phyloP scores from a whole-genome alignment of 2,797 vertebrate species.

The Meda fulgida region DNA sequence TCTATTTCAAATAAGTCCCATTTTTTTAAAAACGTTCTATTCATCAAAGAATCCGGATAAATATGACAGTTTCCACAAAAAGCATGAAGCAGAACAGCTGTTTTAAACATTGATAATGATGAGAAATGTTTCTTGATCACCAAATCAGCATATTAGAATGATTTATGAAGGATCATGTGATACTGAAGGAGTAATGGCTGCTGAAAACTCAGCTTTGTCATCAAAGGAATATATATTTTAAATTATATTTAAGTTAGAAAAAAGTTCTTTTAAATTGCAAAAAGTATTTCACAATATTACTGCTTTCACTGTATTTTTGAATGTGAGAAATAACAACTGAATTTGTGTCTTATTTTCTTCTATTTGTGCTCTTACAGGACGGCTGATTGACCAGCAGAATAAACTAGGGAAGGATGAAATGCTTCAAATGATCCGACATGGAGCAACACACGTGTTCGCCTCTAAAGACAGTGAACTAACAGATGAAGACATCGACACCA shows the following conservation, averaged over 20 bases:
- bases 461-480: constrained; percentile 88
- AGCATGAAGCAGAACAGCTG: background rate
- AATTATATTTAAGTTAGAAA: background rate
- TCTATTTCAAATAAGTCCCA: background rate
- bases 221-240: background rate
- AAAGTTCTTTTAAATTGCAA: background rate
- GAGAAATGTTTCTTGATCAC: background rate
- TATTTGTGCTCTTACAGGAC: constrained; percentile 71
- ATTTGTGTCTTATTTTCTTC: background rate
- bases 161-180: background rate
- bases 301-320: background rate
- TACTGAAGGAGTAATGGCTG: background rate
- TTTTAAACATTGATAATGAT: background rate
- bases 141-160: background rate
- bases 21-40: background rate
- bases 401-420: constrained; percentile 89
- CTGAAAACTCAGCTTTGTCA: background rate
- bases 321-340: background rate
- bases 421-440: constrained; percentile 89
- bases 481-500: constrained; percentile 85
- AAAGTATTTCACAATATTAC: background rate
- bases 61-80: background rate
- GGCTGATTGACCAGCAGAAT: constrained; percentile 87
- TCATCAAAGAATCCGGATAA: background rate
- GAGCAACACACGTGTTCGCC: constrained; percentile 87